Conservation (phyloP, 1,140 invertebrate genomes). For the Eubasilissa regina region DNA sequence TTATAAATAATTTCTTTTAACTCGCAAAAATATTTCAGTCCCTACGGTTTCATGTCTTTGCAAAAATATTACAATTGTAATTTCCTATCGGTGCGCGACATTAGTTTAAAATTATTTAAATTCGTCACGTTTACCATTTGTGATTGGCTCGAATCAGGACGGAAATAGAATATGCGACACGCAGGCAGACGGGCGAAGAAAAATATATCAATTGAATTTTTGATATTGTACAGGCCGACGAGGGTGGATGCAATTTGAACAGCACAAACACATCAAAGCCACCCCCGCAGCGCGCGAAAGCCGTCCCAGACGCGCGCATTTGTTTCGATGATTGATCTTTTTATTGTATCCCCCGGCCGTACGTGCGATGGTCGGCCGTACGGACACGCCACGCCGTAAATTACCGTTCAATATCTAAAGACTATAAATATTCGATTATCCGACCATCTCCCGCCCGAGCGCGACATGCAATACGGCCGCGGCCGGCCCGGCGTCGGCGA, state of each 20-base stretch:
- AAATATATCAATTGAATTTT: too few relatives aligned
- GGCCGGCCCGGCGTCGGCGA: neutral
- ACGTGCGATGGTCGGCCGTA: conserved; percentile 1
- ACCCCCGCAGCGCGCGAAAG: neutral
- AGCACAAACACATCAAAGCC: neutral
- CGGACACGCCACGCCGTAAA: conserved; percentile 46
- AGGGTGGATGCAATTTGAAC: neutral
- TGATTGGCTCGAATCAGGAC: too few relatives aligned
- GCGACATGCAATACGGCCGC: conserved; percentile 34
- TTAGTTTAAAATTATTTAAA: too few relatives aligned
- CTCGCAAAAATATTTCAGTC: too few relatives aligned
- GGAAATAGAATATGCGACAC: too few relatives aligned
- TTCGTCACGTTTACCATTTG: too few relatives aligned
- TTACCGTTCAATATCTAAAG: conserved; percentile 42
- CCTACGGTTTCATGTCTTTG: too few relatives aligned
- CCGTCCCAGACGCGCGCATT: neutral
- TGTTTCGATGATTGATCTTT: conserved; percentile 37
- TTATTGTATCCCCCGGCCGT: conserved; percentile 21
- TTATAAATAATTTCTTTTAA: too few relatives aligned
- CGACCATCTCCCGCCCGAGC: conserved; percentile 22
- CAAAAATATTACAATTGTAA: too few relatives aligned
- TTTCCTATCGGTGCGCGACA: too few relatives aligned
- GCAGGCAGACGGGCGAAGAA: too few relatives aligned
- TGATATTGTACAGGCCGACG: too few relatives aligned
- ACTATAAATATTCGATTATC: conserved; percentile 50